Base-by-base conservation (phyloP, 92 coral and sea anemone genomes). In the Epizoanthus scotinus region DNA sequence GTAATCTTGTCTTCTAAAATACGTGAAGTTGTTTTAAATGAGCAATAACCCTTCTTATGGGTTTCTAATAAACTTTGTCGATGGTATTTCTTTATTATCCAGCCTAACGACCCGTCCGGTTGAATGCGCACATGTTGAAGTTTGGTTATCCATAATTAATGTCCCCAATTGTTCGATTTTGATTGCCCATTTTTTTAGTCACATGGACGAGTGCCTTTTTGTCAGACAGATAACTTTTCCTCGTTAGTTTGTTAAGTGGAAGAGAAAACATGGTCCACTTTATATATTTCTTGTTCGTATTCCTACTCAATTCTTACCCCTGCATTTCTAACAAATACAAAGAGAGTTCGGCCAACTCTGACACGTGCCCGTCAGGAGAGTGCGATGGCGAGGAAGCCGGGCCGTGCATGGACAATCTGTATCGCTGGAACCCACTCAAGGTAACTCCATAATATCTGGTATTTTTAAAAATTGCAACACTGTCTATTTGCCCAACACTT, bases 341-440 rank as follows among this genome's bases (percentile, higher is more conserved):
- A 25, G 64, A 54, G 21, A 56, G 6, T 8, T 25, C 49, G 50
- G n/a, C 15, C 2, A 17, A 25, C 26, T 12, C 62, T 13, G 15
- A 54, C 14, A 63, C 55, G 21, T 63, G 52, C 15, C 14, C 9
- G 12, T 47, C 17, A 9, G 52, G 52, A 0, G 15, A 47, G 52
- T 47, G 52, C 12, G 52, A 47, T 47, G 52, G 9, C 2, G 52
- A 47, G 52, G 52, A 47, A 47, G 52, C 79, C 12, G 3, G 26
- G 19, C 79, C 79, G 14, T 73, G 79, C 64, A 29, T 26, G 52
- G 79, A 73, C 26, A 73, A 73, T 56, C 79, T 85, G 36, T 85
- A 59, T 31, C 89, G 89, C 67, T 85, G 89, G 89, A 83, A 85
- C 65, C 89, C 89, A 20, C 59, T 79, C n/a, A 57, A 79, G 85